Evolutionary conservation across 2,888 invertebrate genomes (phyloP).

Genomic region (Drosophila mayaguana): DNA sequence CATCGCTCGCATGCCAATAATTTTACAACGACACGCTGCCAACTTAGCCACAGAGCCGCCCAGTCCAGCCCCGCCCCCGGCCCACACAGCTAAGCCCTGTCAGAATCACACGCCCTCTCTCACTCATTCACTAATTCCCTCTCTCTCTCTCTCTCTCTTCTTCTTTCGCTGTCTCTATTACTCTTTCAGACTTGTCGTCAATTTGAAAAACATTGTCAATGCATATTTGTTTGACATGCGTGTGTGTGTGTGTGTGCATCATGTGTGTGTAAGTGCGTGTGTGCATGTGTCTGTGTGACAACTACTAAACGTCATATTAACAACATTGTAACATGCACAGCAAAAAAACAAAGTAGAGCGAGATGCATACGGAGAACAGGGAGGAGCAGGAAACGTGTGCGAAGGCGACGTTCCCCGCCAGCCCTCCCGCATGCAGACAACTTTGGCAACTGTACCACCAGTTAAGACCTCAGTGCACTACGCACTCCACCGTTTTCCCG

Average conservation of each 20-base stretch:
- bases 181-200: slow-evolving; percentile 47
- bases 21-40: slow-evolving; percentile 52
- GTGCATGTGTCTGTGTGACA: slow-evolving; percentile 36
- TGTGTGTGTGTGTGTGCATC: slow-evolving; percentile 23
- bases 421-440: slow-evolving; percentile 1
- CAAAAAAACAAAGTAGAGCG: background rate
- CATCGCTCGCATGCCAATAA: slow-evolving; percentile 79
- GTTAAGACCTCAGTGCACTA: background rate
- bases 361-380: background rate
- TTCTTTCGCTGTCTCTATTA: background rate
- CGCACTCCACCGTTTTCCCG: background rate
- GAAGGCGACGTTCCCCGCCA: too few species aligned
- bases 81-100: background rate
- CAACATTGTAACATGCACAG: slow-evolving; percentile 76
- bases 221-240: slow-evolving; percentile 51
- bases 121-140: background rate
- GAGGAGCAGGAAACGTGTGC: background rate
- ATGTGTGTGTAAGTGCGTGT: slow-evolving; percentile 13
- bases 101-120: background rate
- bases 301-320: slow-evolving; percentile 77
- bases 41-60: background rate
- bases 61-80: background rate
- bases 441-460: slow-evolving; percentile 19
- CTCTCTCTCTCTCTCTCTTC: background rate
- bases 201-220: slow-evolving; percentile 76